Evolutionary conservation across 2,113 vertebrate genomes (phyloP).

Genomic region (Ophiodon elongatus): DNA sequence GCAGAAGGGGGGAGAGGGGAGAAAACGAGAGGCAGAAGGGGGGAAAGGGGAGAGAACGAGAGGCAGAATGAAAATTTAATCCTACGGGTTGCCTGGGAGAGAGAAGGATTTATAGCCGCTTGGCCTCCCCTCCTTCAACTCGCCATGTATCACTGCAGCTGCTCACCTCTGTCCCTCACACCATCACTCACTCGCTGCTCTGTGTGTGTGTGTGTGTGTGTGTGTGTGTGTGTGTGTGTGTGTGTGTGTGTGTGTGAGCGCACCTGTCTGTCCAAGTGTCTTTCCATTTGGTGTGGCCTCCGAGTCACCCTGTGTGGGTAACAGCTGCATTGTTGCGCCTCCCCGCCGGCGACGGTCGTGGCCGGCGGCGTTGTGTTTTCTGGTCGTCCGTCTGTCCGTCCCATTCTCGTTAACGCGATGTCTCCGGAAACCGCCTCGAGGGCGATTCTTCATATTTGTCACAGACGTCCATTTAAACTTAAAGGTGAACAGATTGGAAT

Average conservation of each 20-base stretch:
- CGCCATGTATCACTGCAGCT: slow-evolving; percentile 56
- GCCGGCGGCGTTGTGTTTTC: background rate
- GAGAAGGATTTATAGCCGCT: slow-evolving; percentile 60
- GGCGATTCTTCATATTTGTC: background rate
- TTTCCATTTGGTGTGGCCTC: slow-evolving; percentile 31
- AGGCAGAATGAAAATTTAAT: slow-evolving; percentile 65
- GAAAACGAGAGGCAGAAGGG: slow-evolving; percentile 17
- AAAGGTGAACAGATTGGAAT: background rate
- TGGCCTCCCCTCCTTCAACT: slow-evolving; percentile 52
- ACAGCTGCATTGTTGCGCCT: slow-evolving; percentile 5
- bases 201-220: slow-evolving; percentile 8
- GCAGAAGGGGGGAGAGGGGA: slow-evolving; percentile 1
- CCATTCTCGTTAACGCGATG: background rate
- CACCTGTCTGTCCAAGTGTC: slow-evolving; percentile 15
- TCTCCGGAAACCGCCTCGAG: background rate
- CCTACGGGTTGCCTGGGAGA: slow-evolving; percentile 44
- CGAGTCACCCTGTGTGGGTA: slow-evolving; percentile 18
- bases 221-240: slow-evolving; percentile 15
- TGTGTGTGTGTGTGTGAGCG: slow-evolving; percentile 15
- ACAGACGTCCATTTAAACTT: background rate
- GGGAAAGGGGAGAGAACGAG: slow-evolving; percentile 14
- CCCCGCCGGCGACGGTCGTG: background rate
- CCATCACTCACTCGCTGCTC: slow-evolving; percentile 34
- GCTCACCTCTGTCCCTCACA: slow-evolving; percentile 44
- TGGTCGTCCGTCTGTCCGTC: background rate